Conservation (phyloP, 92 coral and sea anemone genomes). For the Paramuricea clavata region DNA sequence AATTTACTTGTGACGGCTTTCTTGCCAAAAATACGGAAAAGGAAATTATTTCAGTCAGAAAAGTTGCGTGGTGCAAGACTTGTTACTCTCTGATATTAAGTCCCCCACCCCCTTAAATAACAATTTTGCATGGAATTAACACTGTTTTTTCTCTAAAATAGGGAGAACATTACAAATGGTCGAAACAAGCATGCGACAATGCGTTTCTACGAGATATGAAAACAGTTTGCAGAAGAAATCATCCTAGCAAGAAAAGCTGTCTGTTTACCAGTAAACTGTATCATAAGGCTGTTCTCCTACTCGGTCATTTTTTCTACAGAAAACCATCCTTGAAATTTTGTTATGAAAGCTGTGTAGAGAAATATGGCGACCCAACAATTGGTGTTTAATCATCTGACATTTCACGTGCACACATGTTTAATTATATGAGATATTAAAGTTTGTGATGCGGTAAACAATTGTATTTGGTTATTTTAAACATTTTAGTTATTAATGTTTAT, state of each 20-base stretch:
- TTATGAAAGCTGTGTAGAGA: conserved; percentile 14
- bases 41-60: not conserved
- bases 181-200: conserved; percentile 28
- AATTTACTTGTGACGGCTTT: no score
- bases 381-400: conserved; percentile 26
- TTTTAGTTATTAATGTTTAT: no score
- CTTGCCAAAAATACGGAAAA: not conserved
- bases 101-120: not conserved
- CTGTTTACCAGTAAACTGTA: conserved; percentile 12
- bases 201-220: conserved; percentile 36
- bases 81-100: no score
- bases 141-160: not conserved
- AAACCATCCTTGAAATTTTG: conserved; percentile 31
- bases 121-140: not conserved
- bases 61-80: not conserved
- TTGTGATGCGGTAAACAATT: no score
- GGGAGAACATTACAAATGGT: conserved; percentile 30
- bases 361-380: conserved; percentile 28
- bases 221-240: conserved; percentile 2
- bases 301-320: conserved; percentile 24
- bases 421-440: no score
- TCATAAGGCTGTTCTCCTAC: not conserved
- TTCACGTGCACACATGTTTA: not conserved
- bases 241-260: not conserved
- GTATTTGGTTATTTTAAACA: no score